A percentile compares a stretch with the other conserved stretches of the same genome.
Evolutionary conservation across 2,888 invertebrate genomes (phyloP).

Genomic region (Diaphora mendica): DNA sequence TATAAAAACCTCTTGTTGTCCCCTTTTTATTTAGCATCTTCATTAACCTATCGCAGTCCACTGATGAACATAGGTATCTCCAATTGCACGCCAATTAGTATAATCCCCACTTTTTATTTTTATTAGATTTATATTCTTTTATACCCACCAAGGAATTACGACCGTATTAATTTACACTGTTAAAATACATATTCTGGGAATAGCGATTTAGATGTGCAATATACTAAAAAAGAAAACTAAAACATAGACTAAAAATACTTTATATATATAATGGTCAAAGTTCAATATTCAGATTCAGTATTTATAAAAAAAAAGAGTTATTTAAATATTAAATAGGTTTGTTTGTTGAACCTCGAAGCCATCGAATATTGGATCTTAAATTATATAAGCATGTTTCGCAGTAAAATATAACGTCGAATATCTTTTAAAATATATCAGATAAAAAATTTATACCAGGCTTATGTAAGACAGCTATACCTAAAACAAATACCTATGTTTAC

Average conservation of each 20-base stretch:
- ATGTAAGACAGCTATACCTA: too few species aligned
- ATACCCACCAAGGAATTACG: not conserved
- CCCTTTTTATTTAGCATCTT: too few species aligned
- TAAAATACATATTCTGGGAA: not conserved
- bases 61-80: too few species aligned
- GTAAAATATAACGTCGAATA: not conserved
- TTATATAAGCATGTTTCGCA: not conserved
- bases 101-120: too few species aligned
- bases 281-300: not conserved
- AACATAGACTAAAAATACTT: too few species aligned
- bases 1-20: too few species aligned
- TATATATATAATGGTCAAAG: too few species aligned
- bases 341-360: not conserved
- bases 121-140: not conserved
- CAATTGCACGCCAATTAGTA: too few species aligned
- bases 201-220: not conserved
- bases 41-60: too few species aligned
- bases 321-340: constrained; percentile 5
- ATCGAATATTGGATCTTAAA: not conserved
- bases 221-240: not conserved
- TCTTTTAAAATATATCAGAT: not conserved
- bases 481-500: too few species aligned
- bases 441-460: too few species aligned
- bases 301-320: not conserved
- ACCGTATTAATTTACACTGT: not conserved